Base-by-base conservation (phyloP, 2,797 vertebrate species). In the Taeniopygia guttata region DNA sequence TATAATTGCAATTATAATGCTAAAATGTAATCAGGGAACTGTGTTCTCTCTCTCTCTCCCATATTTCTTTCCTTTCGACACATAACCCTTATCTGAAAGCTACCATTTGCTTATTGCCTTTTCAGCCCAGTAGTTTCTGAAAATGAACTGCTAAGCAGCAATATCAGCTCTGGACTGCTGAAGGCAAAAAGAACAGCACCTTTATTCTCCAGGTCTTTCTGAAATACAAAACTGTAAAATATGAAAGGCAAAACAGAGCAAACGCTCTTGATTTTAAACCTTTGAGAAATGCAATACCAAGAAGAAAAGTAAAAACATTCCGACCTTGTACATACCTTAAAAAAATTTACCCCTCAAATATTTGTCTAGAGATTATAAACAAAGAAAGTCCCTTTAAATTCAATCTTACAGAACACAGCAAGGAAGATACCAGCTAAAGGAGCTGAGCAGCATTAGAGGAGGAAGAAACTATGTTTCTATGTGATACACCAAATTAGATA, bases 241-340 rank as follows among this genome's bases (percentile, higher is more conserved):
- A 89, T 67, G 70, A 93, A 93, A 92, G 77, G 59, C 62, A 91
- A 92, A 90, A 38, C 73, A 92, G 80, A 87, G 26, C 26, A 87
- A 94, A 93, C 32, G 23, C 23, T 74, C 58, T 49, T 46, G 49
- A 78, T 52, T 52, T 63, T 42, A 78, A 88, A 78, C 42, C 77
- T 96, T 29, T 69, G 51, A 88, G 74, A 94, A 88, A 84, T 34
- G 48, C 29, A 62, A 49, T 42, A 75, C 26, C 16, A 42, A 81
- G 60, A 29, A 59, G 81, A 67, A n/a, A 29, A 4, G 7, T 17
- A 58, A 83, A 54, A 62, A 34, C 36, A 66, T 60, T 51, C 63
- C 73, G 67, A 91, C 87, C 76, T 95, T 87, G 76, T 49, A 83
- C 8, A 42, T 42, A 59, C 20, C 45, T 90, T 81, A 84, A 88